These are phyloP conservation scores for Carabus problematicus DNA, from an alignment of 2,888 invertebrate species.

Conservation along the genomic window DNA sequence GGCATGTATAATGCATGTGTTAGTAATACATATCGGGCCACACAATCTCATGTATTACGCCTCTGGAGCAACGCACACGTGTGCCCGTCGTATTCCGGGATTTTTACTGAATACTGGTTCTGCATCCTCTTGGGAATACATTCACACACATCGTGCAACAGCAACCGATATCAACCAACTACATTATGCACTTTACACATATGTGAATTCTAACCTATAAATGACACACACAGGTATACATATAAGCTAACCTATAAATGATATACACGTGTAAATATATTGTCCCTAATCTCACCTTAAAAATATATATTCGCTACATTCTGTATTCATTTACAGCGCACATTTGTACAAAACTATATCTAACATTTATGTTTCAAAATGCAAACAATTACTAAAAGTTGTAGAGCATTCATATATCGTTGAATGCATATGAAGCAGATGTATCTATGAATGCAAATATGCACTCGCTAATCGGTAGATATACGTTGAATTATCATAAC, in stretches of 20 bases:
- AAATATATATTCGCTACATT: too few relatives aligned
- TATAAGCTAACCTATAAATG: neutral
- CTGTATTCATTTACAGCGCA: too few relatives aligned
- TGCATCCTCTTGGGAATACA: slow-evolving; percentile 7
- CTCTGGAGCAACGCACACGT: slow-evolving; percentile 5
- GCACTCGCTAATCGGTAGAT: too few relatives aligned
- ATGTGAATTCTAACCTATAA: too few relatives aligned
- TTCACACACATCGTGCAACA: neutral
- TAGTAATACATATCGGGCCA: too few relatives aligned
- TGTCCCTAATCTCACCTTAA: neutral
- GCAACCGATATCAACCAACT: neutral
- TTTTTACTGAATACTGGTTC: slow-evolving; percentile 11
- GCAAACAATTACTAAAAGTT: too few relatives aligned
- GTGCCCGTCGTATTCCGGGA: slow-evolving; percentile 16
- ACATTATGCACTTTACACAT: too few relatives aligned
- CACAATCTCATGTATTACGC: neutral
- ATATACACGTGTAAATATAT: neutral
- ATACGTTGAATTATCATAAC: too few relatives aligned
- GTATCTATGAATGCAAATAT: too few relatives aligned
- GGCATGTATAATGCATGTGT: neutral
- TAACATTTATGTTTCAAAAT: too few relatives aligned
- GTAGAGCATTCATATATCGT: too few relatives aligned
- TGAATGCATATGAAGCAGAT: too few relatives aligned
- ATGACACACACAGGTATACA: neutral
- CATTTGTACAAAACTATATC: neutral